These are phyloP conservation scores for Epizoanthus stellaris DNA, from an alignment of 92 coral and sea anemone genomes.

Conservation along the genomic window DNA sequence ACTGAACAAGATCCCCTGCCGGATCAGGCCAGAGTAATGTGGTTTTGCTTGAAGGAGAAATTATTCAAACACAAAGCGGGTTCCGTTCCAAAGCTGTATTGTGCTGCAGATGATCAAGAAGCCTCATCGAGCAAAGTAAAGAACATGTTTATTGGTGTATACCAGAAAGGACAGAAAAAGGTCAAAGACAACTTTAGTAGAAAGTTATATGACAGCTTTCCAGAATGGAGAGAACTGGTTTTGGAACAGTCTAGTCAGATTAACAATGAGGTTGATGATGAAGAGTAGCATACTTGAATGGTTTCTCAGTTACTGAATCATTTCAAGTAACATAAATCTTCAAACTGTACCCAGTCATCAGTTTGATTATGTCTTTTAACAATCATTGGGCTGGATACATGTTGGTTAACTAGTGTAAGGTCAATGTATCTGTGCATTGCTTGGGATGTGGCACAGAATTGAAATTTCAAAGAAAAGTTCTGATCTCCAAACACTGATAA, in stretches of 20 bases:
- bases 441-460: too few species aligned
- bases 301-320: too few species aligned
- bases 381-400: too few species aligned
- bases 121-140: not conserved
- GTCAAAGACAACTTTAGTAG: not conserved
- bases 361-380: too few species aligned
- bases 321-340: too few species aligned
- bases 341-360: too few species aligned
- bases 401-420: too few species aligned
- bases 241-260: not conserved
- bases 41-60: not conserved
- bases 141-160: not conserved
- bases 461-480: too few species aligned
- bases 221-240: not conserved
- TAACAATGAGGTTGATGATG: too few species aligned
- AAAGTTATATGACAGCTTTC: constrained; percentile 2
- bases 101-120: not conserved
- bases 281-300: too few species aligned
- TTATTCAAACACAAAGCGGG: not conserved
- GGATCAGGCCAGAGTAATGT: constrained; percentile 4
- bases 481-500: too few species aligned
- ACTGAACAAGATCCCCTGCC: not conserved
- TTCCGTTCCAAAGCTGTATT: not conserved
- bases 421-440: too few species aligned
- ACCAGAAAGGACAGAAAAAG: not conserved